A percentile compares a stretch with the other conserved stretches of the same genome.
phyloP scores from a whole-genome alignment of 2,888 invertebrate genomes.

The Agonopterix heracliana region DNA sequence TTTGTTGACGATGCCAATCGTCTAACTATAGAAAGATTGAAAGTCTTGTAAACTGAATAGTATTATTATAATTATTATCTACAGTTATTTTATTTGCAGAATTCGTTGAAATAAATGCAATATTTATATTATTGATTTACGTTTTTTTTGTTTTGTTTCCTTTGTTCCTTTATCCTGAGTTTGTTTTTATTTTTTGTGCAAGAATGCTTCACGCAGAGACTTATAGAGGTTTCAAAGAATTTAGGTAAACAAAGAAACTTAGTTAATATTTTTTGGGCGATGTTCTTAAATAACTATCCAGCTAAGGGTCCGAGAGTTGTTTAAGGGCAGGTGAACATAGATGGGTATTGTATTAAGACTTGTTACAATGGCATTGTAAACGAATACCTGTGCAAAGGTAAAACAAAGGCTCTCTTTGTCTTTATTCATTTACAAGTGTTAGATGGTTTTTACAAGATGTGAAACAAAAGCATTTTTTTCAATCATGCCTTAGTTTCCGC shows the following conservation, averaged over 20 bases:
- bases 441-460: slow-evolving; percentile 19
- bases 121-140: slow-evolving; percentile 77
- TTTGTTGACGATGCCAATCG: slow-evolving; percentile 30
- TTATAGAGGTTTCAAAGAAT: slow-evolving; percentile 29
- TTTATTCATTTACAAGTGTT: slow-evolving; percentile 25
- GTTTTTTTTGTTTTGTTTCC: slow-evolving; percentile 59
- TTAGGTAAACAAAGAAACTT: slow-evolving; percentile 27
- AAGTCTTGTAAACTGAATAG: slow-evolving; percentile 72
- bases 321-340: slow-evolving; percentile 44
- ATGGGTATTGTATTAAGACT: slow-evolving; percentile 22
- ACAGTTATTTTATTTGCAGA: slow-evolving; percentile 75
- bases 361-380: slow-evolving; percentile 33
- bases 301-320: slow-evolving; percentile 36
- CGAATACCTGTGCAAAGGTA: slow-evolving; percentile 40
- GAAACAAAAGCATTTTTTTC: slow-evolving; percentile 18
- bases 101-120: slow-evolving; percentile 77
- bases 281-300: slow-evolving; percentile 28
- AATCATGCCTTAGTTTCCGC: slow-evolving; percentile 23
- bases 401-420: slow-evolving; percentile 51
- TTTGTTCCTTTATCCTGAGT: slow-evolving; percentile 44
- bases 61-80: slow-evolving; percentile 75
- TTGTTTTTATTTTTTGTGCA: slow-evolving; percentile 40
- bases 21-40: slow-evolving; percentile 51
- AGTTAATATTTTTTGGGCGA: slow-evolving; percentile 21
- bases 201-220: slow-evolving; percentile 11